phyloP scores from a whole-genome alignment of 2,888 invertebrate genomes.

The Agrochola lychnidis region DNA sequence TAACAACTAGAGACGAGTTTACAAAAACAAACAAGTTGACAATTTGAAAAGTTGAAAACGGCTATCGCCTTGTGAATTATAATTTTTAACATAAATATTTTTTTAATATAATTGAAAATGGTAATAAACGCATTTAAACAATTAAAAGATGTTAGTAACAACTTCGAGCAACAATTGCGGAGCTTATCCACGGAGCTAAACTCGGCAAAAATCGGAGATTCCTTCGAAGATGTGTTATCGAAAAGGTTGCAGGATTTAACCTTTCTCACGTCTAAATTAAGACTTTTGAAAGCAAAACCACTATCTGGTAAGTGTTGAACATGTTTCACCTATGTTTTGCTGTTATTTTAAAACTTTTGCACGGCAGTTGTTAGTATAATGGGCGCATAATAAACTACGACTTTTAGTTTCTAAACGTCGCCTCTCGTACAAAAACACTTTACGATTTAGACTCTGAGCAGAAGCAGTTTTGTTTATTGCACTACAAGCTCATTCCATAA shows the following conservation, averaged over 20 bases:
- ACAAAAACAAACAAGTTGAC: background rate
- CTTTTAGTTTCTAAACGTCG: background rate
- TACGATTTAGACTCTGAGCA: background rate
- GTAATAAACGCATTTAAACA: conserved; percentile 79
- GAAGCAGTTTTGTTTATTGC: background rate
- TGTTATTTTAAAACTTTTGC: background rate
- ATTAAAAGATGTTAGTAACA: conserved; percentile 77
- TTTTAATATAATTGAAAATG: background rate
- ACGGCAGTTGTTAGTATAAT: background rate
- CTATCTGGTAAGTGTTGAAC: conserved; percentile 74
- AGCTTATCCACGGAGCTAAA: conserved; percentile 72
- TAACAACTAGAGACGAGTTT: background rate
- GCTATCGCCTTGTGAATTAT: background rate
- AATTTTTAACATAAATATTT: no score
- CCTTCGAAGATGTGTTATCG: conserved; percentile 76
- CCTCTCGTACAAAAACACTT: background rate
- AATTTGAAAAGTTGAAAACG: conserved; percentile 23
- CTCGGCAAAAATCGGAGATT: conserved; percentile 72
- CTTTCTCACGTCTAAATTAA: conserved; percentile 80
- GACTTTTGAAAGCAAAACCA: conserved; percentile 79
- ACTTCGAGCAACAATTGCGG: conserved; percentile 77
- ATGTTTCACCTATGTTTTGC: background rate
- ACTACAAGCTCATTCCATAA: background rate
- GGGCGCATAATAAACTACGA: background rate
- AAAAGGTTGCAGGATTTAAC: conserved; percentile 78